Percentiles rank a stretch among this genome's conserved stretches.
phyloP scores from a whole-genome alignment of 2,888 invertebrate genomes.

The Colletes collaris region DNA sequence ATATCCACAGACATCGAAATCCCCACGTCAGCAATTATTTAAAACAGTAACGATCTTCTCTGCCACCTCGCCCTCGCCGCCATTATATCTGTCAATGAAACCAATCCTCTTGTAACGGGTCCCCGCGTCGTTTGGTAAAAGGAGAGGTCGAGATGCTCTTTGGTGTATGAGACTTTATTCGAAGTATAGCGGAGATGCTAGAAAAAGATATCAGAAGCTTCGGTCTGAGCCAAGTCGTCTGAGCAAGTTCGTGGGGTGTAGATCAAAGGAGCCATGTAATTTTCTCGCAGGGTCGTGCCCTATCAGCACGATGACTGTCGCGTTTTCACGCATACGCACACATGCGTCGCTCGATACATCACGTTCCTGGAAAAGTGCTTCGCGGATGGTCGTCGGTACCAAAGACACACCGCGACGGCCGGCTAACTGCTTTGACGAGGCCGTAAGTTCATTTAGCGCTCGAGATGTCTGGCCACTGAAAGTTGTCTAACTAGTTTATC shows the following conservation, averaged over 20 bases:
- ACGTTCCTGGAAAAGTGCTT: no score
- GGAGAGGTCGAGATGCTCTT: constrained; percentile 37
- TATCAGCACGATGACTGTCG: constrained; percentile 21
- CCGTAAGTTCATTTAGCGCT: no score
- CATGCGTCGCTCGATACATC: neutral
- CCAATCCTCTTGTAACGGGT: constrained; percentile 19
- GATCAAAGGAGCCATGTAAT: constrained; percentile 65
- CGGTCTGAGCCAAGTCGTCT: constrained; percentile 50
- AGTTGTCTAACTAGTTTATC: no score
- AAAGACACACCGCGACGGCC: no score
- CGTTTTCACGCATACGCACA: neutral
- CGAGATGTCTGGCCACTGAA: no score
- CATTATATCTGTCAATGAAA: constrained; percentile 16
- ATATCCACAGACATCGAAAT: no score
- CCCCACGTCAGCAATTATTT: no score
- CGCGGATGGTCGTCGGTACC: no score
- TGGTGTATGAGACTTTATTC: constrained; percentile 53
- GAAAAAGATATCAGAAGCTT: constrained; percentile 61
- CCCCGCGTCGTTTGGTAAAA: constrained; percentile 12
- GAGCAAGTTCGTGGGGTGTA: constrained; percentile 50
- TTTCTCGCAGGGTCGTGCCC: constrained; percentile 45
- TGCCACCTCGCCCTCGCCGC: neutral
- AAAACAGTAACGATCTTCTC: constrained; percentile 9
- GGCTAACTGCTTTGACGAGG: no score
- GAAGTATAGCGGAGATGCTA: constrained; percentile 23